Conservation (phyloP, 1,140 invertebrate genomes). For the Bradysia coprophila region DNA sequence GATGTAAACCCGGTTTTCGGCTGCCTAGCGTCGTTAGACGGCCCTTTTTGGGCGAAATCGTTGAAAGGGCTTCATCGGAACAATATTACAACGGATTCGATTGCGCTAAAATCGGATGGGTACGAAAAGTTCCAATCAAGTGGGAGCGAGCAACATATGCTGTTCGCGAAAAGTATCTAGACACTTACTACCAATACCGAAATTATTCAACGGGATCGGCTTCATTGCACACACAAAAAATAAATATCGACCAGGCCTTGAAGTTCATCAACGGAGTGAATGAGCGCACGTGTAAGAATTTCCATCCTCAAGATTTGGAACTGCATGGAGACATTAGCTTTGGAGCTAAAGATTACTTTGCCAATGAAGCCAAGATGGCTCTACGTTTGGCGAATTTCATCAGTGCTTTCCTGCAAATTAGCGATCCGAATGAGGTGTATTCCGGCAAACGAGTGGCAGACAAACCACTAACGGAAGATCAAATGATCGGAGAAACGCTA, state of each 20-base stretch:
- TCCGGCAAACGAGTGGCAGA: constrained; percentile 78
- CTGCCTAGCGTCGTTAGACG: constrained; percentile 70
- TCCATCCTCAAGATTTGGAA: constrained; percentile 47
- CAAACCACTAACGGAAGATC: constrained; percentile 75
- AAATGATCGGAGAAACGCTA: constrained; percentile 86
- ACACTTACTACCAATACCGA: constrained; percentile 50
- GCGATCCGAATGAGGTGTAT: constrained; percentile 87
- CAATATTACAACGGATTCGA: constrained; percentile 88
- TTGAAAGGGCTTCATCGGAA: constrained; percentile 79
- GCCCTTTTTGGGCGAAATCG: constrained; percentile 81
- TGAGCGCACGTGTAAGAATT: constrained; percentile 47
- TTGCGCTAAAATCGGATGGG: constrained; percentile 78
- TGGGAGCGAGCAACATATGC: constrained; percentile 50
- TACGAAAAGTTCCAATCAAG: constrained; percentile 60
- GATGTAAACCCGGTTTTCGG: constrained; percentile 77
- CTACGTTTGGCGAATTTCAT: constrained; percentile 87
- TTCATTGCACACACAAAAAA: constrained; percentile 36
- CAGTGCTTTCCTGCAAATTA: constrained; percentile 80
- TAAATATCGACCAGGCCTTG: constrained; percentile 59
- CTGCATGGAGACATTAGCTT: constrained; percentile 68
- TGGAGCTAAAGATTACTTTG: constrained; percentile 75
- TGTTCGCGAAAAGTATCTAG: constrained; percentile 51
- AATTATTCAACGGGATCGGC: constrained; percentile 42
- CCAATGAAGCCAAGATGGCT: constrained; percentile 91
- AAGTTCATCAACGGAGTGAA: constrained; percentile 58